Percentiles rank a stretch among this genome's conserved stretches.
Evolutionary conservation across 2,888 invertebrate species (phyloP).

Genomic region (Cephus sareptanus): DNA sequence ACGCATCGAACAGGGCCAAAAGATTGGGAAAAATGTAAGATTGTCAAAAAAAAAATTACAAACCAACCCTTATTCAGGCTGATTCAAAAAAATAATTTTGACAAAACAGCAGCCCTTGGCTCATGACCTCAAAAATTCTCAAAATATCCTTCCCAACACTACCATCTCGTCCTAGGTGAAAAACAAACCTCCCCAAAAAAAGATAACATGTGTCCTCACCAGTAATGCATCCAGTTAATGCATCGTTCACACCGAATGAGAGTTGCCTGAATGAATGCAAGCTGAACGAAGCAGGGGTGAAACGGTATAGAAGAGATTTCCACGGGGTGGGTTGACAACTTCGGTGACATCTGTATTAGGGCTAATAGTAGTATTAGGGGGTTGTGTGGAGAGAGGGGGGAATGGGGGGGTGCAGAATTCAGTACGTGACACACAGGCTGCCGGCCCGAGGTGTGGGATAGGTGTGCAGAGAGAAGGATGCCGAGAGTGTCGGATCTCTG

Average conservation of each 20-base stretch:
- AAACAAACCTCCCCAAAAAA: not conserved
- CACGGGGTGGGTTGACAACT: slow-evolving; percentile 20
- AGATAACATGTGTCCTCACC: not conserved
- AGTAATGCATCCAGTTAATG: slow-evolving; percentile 3
- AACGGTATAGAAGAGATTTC: not conserved
- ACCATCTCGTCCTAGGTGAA: not conserved
- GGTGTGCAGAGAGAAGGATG: slow-evolving; percentile 22
- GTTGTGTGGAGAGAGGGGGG: slow-evolving; percentile 7
- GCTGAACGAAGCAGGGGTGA: not conserved
- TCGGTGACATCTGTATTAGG: slow-evolving; percentile 65
- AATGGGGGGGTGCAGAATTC: slow-evolving; percentile 27
- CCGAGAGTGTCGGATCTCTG: slow-evolving; percentile 10
- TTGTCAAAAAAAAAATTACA: no score
- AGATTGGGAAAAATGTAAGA: not conserved
- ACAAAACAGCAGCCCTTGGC: not conserved
- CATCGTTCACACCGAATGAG: slow-evolving; percentile 1
- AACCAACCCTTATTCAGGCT: no score
- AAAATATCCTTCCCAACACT: not conserved
- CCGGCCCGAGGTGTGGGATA: slow-evolving; percentile 32
- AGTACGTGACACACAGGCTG: slow-evolving; percentile 44
- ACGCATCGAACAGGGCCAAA: not conserved
- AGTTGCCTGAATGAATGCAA: not conserved
- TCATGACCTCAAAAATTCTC: not conserved
- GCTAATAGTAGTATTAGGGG: slow-evolving; percentile 46
- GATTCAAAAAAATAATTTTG: not conserved